Base-by-base conservation (phyloP, 1,140 invertebrate genomes). In the Xylocopa sonorina region DNA sequence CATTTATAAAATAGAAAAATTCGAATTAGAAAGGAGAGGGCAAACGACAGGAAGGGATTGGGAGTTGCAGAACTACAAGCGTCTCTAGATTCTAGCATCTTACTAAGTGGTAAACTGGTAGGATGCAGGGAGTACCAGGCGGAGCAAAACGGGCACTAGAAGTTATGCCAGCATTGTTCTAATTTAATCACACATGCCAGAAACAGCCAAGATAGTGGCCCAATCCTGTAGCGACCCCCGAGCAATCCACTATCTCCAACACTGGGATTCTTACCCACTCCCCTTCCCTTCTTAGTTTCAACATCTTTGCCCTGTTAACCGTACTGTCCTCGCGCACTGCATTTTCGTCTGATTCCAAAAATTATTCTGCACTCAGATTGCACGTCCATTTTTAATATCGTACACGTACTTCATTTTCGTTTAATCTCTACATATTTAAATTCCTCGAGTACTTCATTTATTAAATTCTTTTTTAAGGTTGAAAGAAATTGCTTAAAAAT, bases 131-230 rank as follows among this genome's bases (percentile, higher is more conserved):
- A 38, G 50, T 62, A 43, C 38, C 27, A 57, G 67, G 55, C 62
- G 72, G 74, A 77, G 63, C 73, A n/a, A 69, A 46, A 58, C 69
- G 69, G 62, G 53, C 53, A 60, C 46, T 72, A 82, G 87, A 87
- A 89, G 88, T 87, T 88, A 83, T 83, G 88, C 87, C 87, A 88
- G 89, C 88, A 91, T 88, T 90, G 90, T 89, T 90, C 88, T 91
- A 91, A 92, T 92, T 92, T 90, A 92, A 91, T 90, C 88, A 89
- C 87, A 88, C 86, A 86, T 85, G 84, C 87, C 87, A 88, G 80
- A 80, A 81, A 77, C 84, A 87, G 82, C 68, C 66, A 83, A 88
- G 84, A 89, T 89, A 87, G 77, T 72, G 80, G 67, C 81, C 58
- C 82, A 79, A 72, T 67, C 72, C 71, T 78, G 72, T 78, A 77